These are phyloP conservation scores for Apis dorsata DNA, from an alignment of 1,140 invertebrate genomes.

Conservation along the genomic window DNA sequence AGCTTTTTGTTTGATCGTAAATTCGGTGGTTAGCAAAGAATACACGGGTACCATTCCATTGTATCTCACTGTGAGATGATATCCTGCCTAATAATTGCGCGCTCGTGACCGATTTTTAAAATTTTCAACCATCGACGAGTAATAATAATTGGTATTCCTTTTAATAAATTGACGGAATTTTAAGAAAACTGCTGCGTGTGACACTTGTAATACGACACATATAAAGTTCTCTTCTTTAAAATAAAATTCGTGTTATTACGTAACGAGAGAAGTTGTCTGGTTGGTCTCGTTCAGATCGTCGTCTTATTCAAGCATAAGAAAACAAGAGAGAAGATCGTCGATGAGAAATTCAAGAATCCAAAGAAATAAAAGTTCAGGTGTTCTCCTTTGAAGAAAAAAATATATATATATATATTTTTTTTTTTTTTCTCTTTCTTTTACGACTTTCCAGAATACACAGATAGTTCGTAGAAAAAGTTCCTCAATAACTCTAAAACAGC, in stretches of 20 bases:
- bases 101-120: not conserved
- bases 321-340: too few species aligned
- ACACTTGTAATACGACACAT: too few species aligned
- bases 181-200: too few species aligned
- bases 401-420: too few species aligned
- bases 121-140: not conserved
- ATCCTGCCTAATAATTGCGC: not conserved
- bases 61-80: not conserved
- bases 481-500: not conserved
- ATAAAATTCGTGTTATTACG: too few species aligned
- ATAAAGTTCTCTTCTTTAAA: too few species aligned
- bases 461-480: not conserved
- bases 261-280: too few species aligned
- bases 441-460: not conserved
- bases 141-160: too few species aligned
- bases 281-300: too few species aligned
- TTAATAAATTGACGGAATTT: too few species aligned
- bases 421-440: not conserved
- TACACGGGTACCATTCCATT: not conserved
- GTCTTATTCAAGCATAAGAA: too few species aligned
- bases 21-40: slow-evolving; percentile 67
- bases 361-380: not conserved
- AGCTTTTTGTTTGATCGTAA: slow-evolving; percentile 74
- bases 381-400: not conserved
- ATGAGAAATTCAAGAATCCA: too few species aligned